Evolutionary conservation across 2,797 vertebrate species (phyloP).

Genomic region (Phyllotis vaccarum): DNA sequence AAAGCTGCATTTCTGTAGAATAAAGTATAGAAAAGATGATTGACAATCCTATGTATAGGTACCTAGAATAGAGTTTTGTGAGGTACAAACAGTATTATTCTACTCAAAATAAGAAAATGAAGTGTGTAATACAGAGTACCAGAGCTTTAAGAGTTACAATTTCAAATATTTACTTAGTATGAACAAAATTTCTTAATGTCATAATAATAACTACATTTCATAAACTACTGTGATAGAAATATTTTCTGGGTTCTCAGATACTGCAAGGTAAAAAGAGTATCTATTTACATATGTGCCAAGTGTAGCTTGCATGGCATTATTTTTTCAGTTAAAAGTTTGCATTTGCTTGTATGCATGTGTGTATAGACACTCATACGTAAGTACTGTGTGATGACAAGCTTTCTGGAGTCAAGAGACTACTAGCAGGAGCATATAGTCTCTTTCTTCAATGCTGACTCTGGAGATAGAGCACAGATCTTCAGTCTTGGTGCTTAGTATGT

Average conservation of each 20-base stretch:
- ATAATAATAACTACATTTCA: not conserved
- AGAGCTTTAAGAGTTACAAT: not conserved
- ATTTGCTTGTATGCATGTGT: not conserved
- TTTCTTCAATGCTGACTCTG: not conserved
- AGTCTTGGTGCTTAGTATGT: not conserved
- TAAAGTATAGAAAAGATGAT: constrained; percentile 31
- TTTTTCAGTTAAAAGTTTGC: not conserved
- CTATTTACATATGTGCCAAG: not conserved
- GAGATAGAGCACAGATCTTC: not conserved
- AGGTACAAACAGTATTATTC: not conserved
- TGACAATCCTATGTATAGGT: not conserved
- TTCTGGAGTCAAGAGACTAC: not conserved
- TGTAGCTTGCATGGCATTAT: not conserved
- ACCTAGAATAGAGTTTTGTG: not conserved
- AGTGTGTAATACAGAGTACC: not conserved
- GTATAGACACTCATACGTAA: no score
- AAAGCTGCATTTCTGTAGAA: constrained; percentile 51
- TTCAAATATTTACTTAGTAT: constrained; percentile 7
- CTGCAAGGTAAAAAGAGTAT: not conserved
- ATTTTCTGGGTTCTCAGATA: not conserved
- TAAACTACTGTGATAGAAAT: not conserved
- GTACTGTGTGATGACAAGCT: not conserved
- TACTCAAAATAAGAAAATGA: not conserved
- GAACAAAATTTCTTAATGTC: not conserved
- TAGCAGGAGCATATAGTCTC: not conserved